Percentiles rank a stretch among this genome's conserved stretches.
These are phyloP conservation scores for Drosophila malerkotliana DNA, from an alignment of 1,140 invertebrate genomes.

Conservation along the genomic window DNA sequence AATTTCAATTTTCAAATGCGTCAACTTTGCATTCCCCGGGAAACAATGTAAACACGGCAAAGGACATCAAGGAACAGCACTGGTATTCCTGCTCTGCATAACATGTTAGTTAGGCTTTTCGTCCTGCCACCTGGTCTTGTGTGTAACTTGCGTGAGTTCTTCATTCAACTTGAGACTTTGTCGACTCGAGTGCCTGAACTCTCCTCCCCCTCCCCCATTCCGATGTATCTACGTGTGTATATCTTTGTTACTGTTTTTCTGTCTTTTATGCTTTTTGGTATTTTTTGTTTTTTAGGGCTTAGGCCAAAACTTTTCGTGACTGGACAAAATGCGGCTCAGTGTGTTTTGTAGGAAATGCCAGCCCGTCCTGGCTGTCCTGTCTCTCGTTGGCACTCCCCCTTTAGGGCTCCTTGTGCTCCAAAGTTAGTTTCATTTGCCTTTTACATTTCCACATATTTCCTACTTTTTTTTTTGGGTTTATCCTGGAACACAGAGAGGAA, in stretches of 20 bases:
- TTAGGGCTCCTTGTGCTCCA: conserved; percentile 16
- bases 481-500: background rate
- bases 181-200: conserved; percentile 67
- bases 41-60: conserved; percentile 43
- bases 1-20: conserved; percentile 54
- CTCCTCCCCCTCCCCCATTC: conserved; percentile 25
- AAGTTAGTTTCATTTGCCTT: conserved; percentile 77
- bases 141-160: conserved; percentile 67
- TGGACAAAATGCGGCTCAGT: conserved; percentile 64
- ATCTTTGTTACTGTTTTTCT: conserved; percentile 14
- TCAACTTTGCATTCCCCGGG: conserved; percentile 17
- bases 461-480: conserved; percentile 32
- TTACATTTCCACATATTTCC: conserved; percentile 81
- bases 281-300: conserved; percentile 29
- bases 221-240: conserved; percentile 30
- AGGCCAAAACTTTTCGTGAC: conserved; percentile 76
- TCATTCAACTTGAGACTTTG: conserved; percentile 70
- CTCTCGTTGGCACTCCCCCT: conserved; percentile 55
- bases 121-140: conserved; percentile 12
- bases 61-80: conserved; percentile 20
- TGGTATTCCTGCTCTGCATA: conserved; percentile 18
- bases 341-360: conserved; percentile 57
- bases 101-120: conserved; percentile 21
- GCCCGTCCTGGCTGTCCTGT: conserved; percentile 49
- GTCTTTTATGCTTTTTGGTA: background rate